Conservation (phyloP, 2,888 invertebrate genomes). For the Plagodis pulveraria region DNA sequence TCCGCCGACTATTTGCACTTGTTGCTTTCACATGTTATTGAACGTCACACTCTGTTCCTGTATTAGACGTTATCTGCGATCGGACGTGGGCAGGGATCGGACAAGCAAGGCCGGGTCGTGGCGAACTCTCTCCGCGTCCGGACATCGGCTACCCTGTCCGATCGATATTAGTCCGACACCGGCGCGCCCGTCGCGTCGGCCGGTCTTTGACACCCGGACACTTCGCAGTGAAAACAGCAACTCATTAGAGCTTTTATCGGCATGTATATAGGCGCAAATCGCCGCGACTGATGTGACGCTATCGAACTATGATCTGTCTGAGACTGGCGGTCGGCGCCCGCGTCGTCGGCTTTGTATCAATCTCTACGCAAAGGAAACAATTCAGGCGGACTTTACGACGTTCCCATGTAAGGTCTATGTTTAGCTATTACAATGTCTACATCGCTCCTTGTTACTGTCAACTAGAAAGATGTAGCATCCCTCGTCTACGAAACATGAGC, state of each 20-base stretch:
- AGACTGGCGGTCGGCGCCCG: conserved; percentile 37
- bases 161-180: conserved; percentile 64
- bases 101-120: conserved; percentile 43
- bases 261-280: conserved; percentile 56
- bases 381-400: conserved; percentile 42
- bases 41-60: conserved; percentile 56
- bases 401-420: conserved; percentile 36
- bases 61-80: conserved; percentile 69
- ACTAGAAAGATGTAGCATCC: conserved; percentile 47
- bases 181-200: conserved; percentile 31
- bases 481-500: conserved; percentile 40
- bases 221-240: conserved; percentile 64
- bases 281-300: conserved; percentile 53
- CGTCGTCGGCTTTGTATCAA: conserved; percentile 37
- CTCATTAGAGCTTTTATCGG: conserved; percentile 69
- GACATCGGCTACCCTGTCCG: conserved; percentile 49
- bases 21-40: conserved; percentile 71
- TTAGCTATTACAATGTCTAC: conserved; percentile 49
- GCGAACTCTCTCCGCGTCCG: conserved; percentile 60
- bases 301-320: conserved; percentile 52
- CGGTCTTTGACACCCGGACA: conserved; percentile 58
- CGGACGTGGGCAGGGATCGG: conserved; percentile 53
- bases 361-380: conserved; percentile 4
- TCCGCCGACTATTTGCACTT: conserved; percentile 67
- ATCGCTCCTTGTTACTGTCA: conserved; percentile 56